Evolutionary conservation across 2,888 invertebrate species (phyloP).

Genomic region (Philereme vetulata): DNA sequence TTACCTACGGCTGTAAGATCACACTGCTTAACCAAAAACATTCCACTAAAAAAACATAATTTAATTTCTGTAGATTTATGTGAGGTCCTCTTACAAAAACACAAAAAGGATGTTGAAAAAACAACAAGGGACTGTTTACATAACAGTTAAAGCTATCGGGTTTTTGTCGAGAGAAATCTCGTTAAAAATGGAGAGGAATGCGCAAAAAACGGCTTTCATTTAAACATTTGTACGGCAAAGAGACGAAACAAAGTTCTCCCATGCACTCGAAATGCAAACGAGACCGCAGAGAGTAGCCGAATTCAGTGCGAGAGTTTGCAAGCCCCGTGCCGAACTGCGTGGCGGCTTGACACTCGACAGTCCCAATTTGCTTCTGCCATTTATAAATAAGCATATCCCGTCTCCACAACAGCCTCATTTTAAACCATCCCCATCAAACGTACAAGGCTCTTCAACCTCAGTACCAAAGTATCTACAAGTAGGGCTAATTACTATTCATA

Average conservation of each 20-base stretch:
- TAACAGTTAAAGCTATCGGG: slow-evolving; percentile 68
- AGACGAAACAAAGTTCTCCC: slow-evolving; percentile 61
- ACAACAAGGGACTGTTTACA: slow-evolving; percentile 64
- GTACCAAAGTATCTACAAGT: slow-evolving; percentile 34
- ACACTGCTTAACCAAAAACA: slow-evolving; percentile 17
- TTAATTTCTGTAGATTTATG: slow-evolving; percentile 11
- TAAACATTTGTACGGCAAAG: slow-evolving; percentile 65
- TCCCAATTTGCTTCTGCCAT: slow-evolving; percentile 40
- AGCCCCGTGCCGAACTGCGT: slow-evolving; percentile 35
- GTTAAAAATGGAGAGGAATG: slow-evolving; percentile 69
- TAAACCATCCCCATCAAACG: slow-evolving; percentile 47
- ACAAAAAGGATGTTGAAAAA: slow-evolving; percentile 46
- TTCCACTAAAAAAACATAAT: slow-evolving; percentile 12
- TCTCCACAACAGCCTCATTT: slow-evolving; percentile 1
- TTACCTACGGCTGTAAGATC: background rate
- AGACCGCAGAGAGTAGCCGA: slow-evolving; percentile 59
- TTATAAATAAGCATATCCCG: slow-evolving; percentile 10
- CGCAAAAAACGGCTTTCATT: slow-evolving; percentile 69
- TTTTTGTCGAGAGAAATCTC: slow-evolving; percentile 64
- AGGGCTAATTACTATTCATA: slow-evolving; percentile 53
- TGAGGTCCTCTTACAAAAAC: slow-evolving; percentile 40
- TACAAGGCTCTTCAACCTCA: slow-evolving; percentile 1
- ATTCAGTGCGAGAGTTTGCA: slow-evolving; percentile 41
- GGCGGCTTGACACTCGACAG: slow-evolving; percentile 35
- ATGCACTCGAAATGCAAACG: slow-evolving; percentile 70